Evolutionary conservation across 2,797 vertebrate genomes (phyloP).

Genomic region (Buphagus erythrorhynchus): DNA sequence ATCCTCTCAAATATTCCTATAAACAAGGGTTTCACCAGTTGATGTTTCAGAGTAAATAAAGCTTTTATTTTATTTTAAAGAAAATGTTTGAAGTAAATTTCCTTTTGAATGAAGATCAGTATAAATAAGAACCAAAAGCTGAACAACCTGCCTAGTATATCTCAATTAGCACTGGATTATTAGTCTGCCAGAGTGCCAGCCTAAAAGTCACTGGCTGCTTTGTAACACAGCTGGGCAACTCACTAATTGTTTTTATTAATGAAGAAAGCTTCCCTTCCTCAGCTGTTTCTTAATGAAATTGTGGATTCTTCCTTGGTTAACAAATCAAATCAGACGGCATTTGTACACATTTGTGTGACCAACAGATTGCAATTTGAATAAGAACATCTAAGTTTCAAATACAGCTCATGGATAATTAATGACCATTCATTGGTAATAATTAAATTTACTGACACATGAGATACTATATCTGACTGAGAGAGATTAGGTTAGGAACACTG

Average conservation of each 20-base stretch:
- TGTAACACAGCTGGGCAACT: conserved; percentile 48
- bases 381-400: conserved; percentile 23
- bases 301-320: conserved; percentile 6
- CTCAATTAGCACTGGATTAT: conserved; percentile 25
- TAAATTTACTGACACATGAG: conserved; percentile 10
- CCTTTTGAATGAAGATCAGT: not conserved
- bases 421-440: not conserved
- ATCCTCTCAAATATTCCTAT: not conserved
- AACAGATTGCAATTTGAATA: conserved; percentile 12
- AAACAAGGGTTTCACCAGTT: not conserved
- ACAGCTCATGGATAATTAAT: not conserved
- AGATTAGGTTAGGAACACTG: not conserved
- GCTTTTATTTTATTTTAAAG: not conserved
- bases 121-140: conserved; percentile 26
- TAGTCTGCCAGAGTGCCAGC: not conserved
- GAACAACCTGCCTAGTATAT: not conserved
- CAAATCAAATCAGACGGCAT: conserved; percentile 48
- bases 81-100: not conserved
- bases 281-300: conserved; percentile 58
- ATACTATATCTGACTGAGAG: not conserved
- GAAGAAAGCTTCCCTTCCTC: conserved; percentile 58
- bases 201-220: not conserved
- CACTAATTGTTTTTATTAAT: conserved; percentile 76
- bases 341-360: conserved; percentile 15
- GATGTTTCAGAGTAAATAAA: not conserved